These are phyloP conservation scores for Trididemnum nubilum DNA, from an alignment of 23 tunicate genomes.

Conservation along the genomic window DNA sequence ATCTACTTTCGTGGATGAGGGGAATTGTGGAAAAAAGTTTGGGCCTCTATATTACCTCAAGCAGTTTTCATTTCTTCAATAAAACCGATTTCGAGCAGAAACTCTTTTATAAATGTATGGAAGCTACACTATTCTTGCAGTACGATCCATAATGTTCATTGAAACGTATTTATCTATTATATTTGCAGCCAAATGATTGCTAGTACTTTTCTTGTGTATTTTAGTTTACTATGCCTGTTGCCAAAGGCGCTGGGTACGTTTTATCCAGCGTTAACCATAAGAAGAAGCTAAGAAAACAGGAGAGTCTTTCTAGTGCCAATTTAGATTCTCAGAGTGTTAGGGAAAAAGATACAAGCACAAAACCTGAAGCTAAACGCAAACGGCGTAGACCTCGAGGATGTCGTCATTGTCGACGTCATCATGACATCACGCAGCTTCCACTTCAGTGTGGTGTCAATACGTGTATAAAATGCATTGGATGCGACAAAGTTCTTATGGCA, in stretches of 20 bases:
- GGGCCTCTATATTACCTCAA: too few species aligned
- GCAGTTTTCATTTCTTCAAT: too few species aligned
- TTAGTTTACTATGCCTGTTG: conserved; percentile 48
- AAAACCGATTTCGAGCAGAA: too few species aligned
- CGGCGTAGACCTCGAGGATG: conserved; percentile 38
- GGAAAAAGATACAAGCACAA: not conserved
- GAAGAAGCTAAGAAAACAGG: not conserved
- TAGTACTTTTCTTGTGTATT: too few species aligned
- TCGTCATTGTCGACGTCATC: conserved; percentile 62
- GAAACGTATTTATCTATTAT: too few species aligned
- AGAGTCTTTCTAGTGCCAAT: not conserved
- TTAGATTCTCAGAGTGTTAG: not conserved
- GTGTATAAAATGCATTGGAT: conserved; percentile 43
- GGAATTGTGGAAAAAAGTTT: too few species aligned
- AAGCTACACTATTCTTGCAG: too few species aligned
- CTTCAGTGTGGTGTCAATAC: conserved; percentile 3
- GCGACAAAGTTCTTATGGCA: conserved; percentile 35
- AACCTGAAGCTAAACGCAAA: not conserved
- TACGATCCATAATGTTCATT: too few species aligned
- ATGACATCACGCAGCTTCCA: conserved; percentile 11
- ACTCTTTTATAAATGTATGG: too few species aligned
- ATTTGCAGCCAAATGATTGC: too few species aligned
- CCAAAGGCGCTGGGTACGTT: conserved; percentile 60
- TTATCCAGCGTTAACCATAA: conserved; percentile 41
- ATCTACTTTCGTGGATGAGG: too few species aligned